Evolutionary conservation across 2,113 vertebrate species (phyloP).

Genomic region (Orycteropus afer): DNA sequence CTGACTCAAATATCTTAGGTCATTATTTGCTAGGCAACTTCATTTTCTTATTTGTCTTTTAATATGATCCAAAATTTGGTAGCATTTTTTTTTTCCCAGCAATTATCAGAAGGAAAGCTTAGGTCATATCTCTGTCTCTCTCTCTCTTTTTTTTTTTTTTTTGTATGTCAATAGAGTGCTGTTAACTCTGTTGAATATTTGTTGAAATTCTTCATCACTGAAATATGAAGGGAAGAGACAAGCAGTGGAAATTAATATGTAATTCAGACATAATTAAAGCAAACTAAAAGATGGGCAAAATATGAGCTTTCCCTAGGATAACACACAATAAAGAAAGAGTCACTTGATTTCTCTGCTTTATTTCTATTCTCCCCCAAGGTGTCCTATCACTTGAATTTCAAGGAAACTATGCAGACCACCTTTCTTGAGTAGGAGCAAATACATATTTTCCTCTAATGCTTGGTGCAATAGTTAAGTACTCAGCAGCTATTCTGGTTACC

Average conservation of each 20-base stretch:
- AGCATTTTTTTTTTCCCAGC: background rate
- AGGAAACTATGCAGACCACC: background rate
- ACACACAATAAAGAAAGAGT: background rate
- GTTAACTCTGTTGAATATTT: background rate
- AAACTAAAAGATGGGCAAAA: background rate
- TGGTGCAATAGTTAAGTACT: too few relatives aligned
- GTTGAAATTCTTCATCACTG: background rate
- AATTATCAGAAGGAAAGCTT: background rate
- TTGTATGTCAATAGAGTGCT: background rate
- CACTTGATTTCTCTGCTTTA: background rate
- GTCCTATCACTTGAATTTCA: background rate
- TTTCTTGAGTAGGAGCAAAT: background rate
- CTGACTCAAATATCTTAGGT: background rate
- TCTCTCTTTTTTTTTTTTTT: too few relatives aligned
- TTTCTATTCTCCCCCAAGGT: fast-evolving
- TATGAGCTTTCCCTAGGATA: fast-evolving
- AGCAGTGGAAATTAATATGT: background rate
- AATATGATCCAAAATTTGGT: background rate
- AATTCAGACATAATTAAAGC: background rate
- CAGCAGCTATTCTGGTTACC: too few relatives aligned
- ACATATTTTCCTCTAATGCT: background rate
- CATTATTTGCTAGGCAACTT: background rate
- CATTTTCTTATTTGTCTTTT: background rate
- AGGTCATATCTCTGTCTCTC: too few relatives aligned
- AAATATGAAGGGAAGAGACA: background rate